Base-by-base conservation (phyloP, 2,113 vertebrate genomes). In the Emydocephalus ijimae region DNA sequence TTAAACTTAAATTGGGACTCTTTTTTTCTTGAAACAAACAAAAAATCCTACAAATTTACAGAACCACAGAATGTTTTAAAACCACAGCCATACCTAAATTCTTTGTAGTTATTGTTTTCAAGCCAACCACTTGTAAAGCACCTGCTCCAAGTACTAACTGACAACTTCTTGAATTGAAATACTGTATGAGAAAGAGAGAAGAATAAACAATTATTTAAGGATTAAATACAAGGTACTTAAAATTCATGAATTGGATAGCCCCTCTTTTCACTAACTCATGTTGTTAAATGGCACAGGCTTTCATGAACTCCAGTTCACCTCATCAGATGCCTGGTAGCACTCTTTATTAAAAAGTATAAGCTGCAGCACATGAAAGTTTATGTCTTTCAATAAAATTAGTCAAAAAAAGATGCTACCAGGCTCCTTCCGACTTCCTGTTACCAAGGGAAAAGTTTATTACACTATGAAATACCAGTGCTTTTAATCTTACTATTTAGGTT, bases 81-180 rank as follows among this genome's bases (percentile, higher is more conserved):
- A 48, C 89, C 74, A 89, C 96, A 96, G 93, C 87, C 94, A 92
- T 98, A 99, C 99, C 99, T 6, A 99, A 97, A 96, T 99, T 99
- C 97, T 98, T 99, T 18, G 99, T 99, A 96, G 99, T 99, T 98
- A 99, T 99, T 94, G 99, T 99, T 98, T 99, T 99, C 92, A 99
- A 97, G 92, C 99, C 99, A 85, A 99, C 99, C 57, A 99, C 98
- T 97, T 99, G 99, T 93, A 99, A 97, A 1, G 99, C 99, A 69
- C 99, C 99, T 2, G 99, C 99, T 95, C 99, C 99, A 92, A 99
- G 98, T 93, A 99, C 98, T 96, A 99, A 98, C 95, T 99, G 99
- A 95, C 99, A 99, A 96, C 98, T 99, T 96, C 99, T 98, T 1
- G 99, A 99, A 97, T 99, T 99, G 98, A 99, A 99, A 98, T 99